Conservation (phyloP, 2,797 vertebrate species). For the Enoplosus armatus region DNA sequence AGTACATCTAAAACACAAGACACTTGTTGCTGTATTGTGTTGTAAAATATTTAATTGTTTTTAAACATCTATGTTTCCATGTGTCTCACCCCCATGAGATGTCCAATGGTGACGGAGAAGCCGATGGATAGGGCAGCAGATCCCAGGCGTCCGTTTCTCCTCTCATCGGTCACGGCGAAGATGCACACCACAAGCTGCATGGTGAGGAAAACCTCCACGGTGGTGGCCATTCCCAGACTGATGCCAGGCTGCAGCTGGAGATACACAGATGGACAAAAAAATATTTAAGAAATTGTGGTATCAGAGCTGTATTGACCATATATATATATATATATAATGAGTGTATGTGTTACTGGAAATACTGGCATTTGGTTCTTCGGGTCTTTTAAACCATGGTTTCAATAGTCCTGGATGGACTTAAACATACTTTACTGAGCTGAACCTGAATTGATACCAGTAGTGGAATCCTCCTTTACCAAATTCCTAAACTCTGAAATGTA, state of each 20-base stretch:
- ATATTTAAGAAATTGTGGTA: background rate
- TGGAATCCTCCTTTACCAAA: background rate
- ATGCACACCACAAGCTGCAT: slow-evolving; percentile 94
- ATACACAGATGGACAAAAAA: slow-evolving; percentile 31
- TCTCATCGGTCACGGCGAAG: slow-evolving; percentile 94
- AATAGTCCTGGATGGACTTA: background rate
- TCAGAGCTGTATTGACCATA: background rate
- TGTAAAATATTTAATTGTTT: background rate
- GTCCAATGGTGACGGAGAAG: slow-evolving; percentile 93
- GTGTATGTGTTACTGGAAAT: background rate
- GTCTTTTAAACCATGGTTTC: background rate
- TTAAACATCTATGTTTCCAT: background rate
- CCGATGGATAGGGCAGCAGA: slow-evolving; percentile 94
- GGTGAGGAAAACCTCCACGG: slow-evolving; percentile 94
- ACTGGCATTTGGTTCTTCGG: background rate
- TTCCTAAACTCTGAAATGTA: background rate
- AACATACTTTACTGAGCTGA: background rate
- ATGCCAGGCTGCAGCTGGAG: slow-evolving; percentile 92
- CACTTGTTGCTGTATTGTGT: background rate
- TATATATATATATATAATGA: too few relatives aligned
- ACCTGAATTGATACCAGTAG: background rate
- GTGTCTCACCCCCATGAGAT: slow-evolving; percentile 93
- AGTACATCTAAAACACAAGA: slow-evolving; percentile 89
- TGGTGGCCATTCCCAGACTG: slow-evolving; percentile 92
- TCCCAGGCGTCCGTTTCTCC: slow-evolving; percentile 90